Percentiles rank a stretch among this genome's conserved stretches.
Conservation (phyloP, 2,888 invertebrate species). For the Calliopum simillimum region DNA sequence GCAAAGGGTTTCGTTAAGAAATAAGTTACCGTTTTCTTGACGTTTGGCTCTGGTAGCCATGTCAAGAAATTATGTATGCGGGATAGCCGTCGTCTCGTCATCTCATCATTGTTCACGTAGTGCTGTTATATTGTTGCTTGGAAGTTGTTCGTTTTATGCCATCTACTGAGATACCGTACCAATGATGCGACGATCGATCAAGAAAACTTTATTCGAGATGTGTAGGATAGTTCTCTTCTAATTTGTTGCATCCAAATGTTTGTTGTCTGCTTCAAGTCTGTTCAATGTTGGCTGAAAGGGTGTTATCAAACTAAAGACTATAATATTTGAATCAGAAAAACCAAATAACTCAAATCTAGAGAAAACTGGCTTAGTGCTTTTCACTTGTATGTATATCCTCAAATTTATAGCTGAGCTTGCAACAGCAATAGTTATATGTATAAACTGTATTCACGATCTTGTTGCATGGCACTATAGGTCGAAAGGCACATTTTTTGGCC, state of each 20-base stretch:
- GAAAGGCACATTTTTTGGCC: no score
- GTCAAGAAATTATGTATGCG: constrained; percentile 31
- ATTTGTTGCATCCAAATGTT: constrained; percentile 56
- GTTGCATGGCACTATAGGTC: no score
- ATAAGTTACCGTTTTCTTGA: constrained; percentile 62
- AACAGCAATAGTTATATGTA: no score
- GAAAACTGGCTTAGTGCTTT: no score
- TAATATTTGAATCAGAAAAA: no score
- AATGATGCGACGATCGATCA: constrained; percentile 51
- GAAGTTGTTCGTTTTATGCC: constrained; percentile 30
- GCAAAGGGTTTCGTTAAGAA: constrained; percentile 34
- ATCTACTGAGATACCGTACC: constrained; percentile 10
- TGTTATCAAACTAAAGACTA: no score
- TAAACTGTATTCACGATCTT: no score
- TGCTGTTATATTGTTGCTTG: constrained; percentile 47
- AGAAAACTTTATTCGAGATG: constrained; percentile 63
- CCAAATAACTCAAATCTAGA: no score
- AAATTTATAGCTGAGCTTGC: no score
- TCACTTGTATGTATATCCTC: no score
- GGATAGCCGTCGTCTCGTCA: constrained; percentile 32
- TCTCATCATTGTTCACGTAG: constrained; percentile 43
- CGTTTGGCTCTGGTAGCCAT: constrained; percentile 33
- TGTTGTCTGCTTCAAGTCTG: constrained; percentile 11
- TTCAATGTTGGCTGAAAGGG: no score
- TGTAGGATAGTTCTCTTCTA: constrained; percentile 65